Evolutionary conservation across 2,797 vertebrate genomes (phyloP), one percentile per base, ranked within the genome.

Genomic region (Clarias pachynema): DNA sequence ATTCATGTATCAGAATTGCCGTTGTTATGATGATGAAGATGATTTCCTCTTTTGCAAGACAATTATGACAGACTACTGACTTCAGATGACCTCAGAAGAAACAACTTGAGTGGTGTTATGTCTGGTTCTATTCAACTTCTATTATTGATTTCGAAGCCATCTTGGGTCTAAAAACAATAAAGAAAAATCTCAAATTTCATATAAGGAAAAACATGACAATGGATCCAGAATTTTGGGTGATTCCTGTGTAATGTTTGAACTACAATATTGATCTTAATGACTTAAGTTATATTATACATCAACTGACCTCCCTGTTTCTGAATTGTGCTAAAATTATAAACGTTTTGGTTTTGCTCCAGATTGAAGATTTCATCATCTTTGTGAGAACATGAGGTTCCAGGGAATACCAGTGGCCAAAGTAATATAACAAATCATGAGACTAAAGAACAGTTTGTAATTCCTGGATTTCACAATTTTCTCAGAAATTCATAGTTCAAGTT

Each of bases 321-420:
- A 59, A 66, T 53, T 80, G 18, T 29, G 22, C 24, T 49, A 1
- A 20, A 7, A 63, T 26, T 53, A 66, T 26, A 80, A 6, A 10
- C 20, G 6, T 6, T 20, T 22, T 31, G 24, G 14, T 24, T 66
- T 31, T 56, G 15, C 9, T 66, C 3, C 40, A 53, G 79, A 53
- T 29, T 81, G 3, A 44, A 66, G 62, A 81, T 81, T 68, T 66
- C 44, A 81, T 81, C 63, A 80, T 9, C 1, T 49, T 66, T 53
- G 9, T 31, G 79, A 31, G 40, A 66, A 68, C 26, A 81, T 53
- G 18, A 1, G 40, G 78, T 65, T 53, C 78, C 49, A 40, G 12
- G n/a, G n/a, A 63, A 66, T 66, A 20, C 14, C 29, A 6, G 16
- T 44, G 57, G 15, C 31, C 77, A 37, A 3, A 34, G 26, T 0